Evolutionary conservation across 2,888 invertebrate species (phyloP).

Genomic region (Pogonocherus hispidulus): DNA sequence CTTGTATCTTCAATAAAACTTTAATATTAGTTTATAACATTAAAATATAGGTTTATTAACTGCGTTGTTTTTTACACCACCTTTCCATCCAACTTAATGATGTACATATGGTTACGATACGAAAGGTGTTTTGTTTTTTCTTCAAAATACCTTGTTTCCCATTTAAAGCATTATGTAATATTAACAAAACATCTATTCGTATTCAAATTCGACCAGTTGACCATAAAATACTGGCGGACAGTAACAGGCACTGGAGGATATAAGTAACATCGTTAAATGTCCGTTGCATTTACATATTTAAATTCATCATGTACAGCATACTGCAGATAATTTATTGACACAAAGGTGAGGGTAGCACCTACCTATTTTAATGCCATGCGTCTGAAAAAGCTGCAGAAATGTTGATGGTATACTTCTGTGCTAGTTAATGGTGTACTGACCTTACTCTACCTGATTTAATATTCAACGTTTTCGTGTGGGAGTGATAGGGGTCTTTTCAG

Average conservation of each 20-base stretch:
- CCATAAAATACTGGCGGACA: conserved; percentile 12
- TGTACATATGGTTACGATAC: too few species aligned
- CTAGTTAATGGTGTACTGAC: background rate
- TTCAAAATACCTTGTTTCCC: too few species aligned
- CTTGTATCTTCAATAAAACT: too few species aligned
- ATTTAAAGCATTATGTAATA: too few species aligned
- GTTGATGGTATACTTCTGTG: background rate
- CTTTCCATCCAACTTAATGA: too few species aligned
- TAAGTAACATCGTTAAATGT: background rate
- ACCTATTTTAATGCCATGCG: background rate
- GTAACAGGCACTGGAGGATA: conserved; percentile 6
- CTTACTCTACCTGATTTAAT: background rate
- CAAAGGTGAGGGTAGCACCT: background rate
- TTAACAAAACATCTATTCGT: conserved; percentile 7
- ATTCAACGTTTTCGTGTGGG: background rate
- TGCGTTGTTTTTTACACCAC: too few species aligned
- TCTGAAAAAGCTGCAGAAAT: background rate
- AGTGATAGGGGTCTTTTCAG: too few species aligned
- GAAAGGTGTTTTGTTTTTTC: too few species aligned
- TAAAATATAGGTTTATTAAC: too few species aligned
- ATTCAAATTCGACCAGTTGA: conserved; percentile 24
- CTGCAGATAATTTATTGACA: background rate
- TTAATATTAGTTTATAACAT: too few species aligned
- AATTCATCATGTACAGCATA: background rate
- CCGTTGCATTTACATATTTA: background rate